These are phyloP conservation scores for Gortyna flavago DNA, from an alignment of 2,888 invertebrate genomes.

Conservation along the genomic window DNA sequence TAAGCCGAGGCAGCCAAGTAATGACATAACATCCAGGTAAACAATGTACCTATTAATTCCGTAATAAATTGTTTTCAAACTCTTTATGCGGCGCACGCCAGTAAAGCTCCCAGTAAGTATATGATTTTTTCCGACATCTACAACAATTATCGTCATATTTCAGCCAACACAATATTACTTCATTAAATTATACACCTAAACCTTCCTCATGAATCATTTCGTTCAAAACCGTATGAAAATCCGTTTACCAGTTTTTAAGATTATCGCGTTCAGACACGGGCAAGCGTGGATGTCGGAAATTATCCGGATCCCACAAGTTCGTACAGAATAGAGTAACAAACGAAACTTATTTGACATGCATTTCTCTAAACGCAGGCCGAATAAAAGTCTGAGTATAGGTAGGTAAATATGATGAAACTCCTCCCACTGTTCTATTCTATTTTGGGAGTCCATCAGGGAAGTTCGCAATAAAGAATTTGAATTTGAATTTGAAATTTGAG, in stretches of 20 bases:
- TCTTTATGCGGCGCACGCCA: neutral
- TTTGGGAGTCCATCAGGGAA: neutral
- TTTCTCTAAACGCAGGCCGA: no score
- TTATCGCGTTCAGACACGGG: neutral
- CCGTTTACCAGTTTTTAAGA: neutral
- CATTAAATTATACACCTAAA: neutral
- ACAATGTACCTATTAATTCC: no score
- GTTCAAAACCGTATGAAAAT: neutral
- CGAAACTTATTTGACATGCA: no score
- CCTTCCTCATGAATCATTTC: neutral
- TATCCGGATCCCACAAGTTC: no score
- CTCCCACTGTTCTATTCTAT: neutral
- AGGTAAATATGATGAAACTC: no score
- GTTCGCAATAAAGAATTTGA: no score
- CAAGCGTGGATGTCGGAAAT: no score
- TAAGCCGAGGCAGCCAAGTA: no score
- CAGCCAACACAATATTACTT: neutral
- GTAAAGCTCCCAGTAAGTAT: neutral
- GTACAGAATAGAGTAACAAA: no score
- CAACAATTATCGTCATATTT: neutral
- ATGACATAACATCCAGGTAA: no score
- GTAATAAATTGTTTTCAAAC: neutral
- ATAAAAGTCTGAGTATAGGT: no score
- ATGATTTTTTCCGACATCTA: neutral
- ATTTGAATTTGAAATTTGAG: no score